Base-by-base conservation (phyloP, 2,888 invertebrate genomes). In the Lasioglossum morio region DNA sequence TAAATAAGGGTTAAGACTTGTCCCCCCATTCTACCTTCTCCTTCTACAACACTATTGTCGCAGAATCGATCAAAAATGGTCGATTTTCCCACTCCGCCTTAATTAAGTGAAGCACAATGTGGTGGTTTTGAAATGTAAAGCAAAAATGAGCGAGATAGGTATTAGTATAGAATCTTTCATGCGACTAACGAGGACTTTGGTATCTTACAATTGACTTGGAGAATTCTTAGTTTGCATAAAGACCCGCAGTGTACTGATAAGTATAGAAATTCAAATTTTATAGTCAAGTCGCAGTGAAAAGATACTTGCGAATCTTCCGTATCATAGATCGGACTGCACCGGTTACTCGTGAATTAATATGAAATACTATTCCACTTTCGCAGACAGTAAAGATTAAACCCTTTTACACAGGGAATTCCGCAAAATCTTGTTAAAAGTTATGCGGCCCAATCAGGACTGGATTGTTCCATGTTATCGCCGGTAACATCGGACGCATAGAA, bases 341-440 rank as follows among this genome's bases (percentile, higher is more conserved):
- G 8, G 27, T 30, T 23, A 37, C 34, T 34, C 37, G 34, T 34
- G 12, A 69, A 34, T 69, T 69, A 69, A 69, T 69, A 23, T 34
- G 23, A 69, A 69, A 37, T 40, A 69, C 4, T 12, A 37, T 37
- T 10, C 34, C 34, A 37, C 37, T 69, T 69, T 69, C 69, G 10
- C 69, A 37, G 19, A 23, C 37, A 40, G 37, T 37, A 69, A 37
- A 37, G 69, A 69, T 69, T 69, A 69, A 69, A 37, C 37, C 37
- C 37, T 40, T 69, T 34, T 37, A 40, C 37, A 12, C n/a, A 0
- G 69, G 23, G 12, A 37, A 23, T 69, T 40, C 69, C 23, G 23
- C 37, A 4, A 23, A 69, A 69, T 53, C 72, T 66, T 73, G 79
- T 78, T 78, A 73, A 73, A 82, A 79, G 73, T 82, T 73, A 69